phyloP scores from a whole-genome alignment of 2,888 invertebrate genomes.

The Laspeyria flexula region DNA sequence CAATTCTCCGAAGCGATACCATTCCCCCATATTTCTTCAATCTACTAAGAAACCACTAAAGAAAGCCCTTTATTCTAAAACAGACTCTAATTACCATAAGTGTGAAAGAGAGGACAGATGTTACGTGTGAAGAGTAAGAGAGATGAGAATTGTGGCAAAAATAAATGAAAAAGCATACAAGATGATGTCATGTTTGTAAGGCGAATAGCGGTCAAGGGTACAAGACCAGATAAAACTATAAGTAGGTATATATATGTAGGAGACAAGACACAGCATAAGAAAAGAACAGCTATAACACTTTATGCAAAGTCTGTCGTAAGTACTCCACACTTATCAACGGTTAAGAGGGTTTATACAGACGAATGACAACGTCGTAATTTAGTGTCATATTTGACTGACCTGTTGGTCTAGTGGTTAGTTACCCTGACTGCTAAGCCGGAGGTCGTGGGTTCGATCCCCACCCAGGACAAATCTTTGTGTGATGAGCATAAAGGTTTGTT shows the following conservation, averaged over 20 bases:
- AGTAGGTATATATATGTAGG: conserved; percentile 7
- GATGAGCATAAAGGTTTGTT: too few species aligned
- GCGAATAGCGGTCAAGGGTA: conserved; percentile 82
- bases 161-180: conserved; percentile 66
- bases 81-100: conserved; percentile 47
- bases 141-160: conserved; percentile 62
- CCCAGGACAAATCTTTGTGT: too few species aligned
- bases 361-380: too few species aligned
- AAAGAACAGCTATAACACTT: background rate
- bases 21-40: conserved; percentile 12
- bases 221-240: conserved; percentile 47
- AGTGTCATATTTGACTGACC: too few species aligned
- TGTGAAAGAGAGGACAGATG: conserved; percentile 36
- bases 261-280: background rate
- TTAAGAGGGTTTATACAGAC: too few species aligned
- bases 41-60: conserved; percentile 24
- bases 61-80: conserved; percentile 48
- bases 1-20: conserved; percentile 24
- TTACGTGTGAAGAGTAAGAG: conserved; percentile 30
- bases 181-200: conserved; percentile 76
- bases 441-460: too few species aligned
- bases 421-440: too few species aligned
- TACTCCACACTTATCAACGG: too few species aligned
- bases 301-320: too few species aligned
- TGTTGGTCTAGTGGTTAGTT: too few species aligned